A percentile compares a stretch with the other conserved stretches of the same genome.
Conservation (phyloP, 2,888 invertebrate species). For the Hermodice carunculata region DNA sequence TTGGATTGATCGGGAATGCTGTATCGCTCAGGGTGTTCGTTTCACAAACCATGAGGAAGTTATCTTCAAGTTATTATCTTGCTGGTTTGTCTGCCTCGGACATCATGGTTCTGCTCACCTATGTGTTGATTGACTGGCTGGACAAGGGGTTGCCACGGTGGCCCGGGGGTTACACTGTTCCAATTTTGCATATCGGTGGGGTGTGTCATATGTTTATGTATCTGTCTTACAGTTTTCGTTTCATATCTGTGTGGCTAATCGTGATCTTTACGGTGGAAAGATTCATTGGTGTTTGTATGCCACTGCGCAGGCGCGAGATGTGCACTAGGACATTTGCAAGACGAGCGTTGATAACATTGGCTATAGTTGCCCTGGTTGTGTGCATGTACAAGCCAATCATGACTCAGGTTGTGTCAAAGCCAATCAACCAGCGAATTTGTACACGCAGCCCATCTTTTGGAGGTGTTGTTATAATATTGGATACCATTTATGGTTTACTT, state of each 20-base stretch:
- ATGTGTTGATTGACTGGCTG: slow-evolving; percentile 64
- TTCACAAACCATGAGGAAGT: slow-evolving; percentile 77
- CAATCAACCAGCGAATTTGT: slow-evolving; percentile 39
- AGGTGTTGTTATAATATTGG: slow-evolving; percentile 51
- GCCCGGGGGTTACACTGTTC: slow-evolving; percentile 39
- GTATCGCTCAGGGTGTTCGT: slow-evolving; percentile 76
- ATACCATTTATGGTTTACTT: slow-evolving; percentile 55
- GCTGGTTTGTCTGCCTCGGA: slow-evolving; percentile 84
- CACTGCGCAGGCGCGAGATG: slow-evolving; percentile 53
- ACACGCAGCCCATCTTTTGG: slow-evolving; percentile 45
- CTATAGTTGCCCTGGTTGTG: slow-evolving; percentile 41
- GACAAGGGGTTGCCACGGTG: slow-evolving; percentile 50
- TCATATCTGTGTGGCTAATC: slow-evolving; percentile 63
- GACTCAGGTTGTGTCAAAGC: slow-evolving; percentile 1
- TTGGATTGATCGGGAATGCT: slow-evolving; percentile 33
- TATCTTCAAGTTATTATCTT: slow-evolving; percentile 83
- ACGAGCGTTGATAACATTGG: slow-evolving; percentile 48
- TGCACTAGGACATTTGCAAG: slow-evolving; percentile 53
- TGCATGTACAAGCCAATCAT: slow-evolving; percentile 42
- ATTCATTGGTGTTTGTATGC: slow-evolving; percentile 63
- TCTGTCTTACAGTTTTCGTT: slow-evolving; percentile 71
- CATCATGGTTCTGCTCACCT: slow-evolving; percentile 78
- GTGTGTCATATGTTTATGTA: slow-evolving; percentile 78
- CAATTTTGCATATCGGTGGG: slow-evolving; percentile 51
- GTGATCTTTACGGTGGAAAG: slow-evolving; percentile 63